Evolutionary conservation across 1,140 invertebrate genomes (phyloP).

Genomic region (Orussus abietinus): DNA sequence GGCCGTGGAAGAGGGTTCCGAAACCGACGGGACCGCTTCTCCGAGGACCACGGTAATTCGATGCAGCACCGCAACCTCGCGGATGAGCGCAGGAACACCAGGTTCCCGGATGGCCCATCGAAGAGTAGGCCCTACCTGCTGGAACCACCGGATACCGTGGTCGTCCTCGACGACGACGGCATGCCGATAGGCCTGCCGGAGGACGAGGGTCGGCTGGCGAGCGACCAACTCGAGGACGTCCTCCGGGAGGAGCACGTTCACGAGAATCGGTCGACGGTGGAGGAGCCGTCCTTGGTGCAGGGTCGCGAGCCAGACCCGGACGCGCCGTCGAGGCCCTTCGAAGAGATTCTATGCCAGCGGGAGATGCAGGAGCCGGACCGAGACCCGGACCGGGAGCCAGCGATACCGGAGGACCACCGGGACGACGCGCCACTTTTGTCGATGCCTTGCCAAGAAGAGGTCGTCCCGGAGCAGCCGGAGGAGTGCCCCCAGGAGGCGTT

Average conservation of each 20-base stretch:
- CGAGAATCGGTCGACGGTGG: too few species aligned
- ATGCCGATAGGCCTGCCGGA: conserved; percentile 28
- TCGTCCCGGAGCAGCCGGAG: conserved; percentile 7
- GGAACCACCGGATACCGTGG: conserved; percentile 28
- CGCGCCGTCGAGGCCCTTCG: too few species aligned
- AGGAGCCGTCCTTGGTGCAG: too few species aligned
- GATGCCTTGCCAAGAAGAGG: neutral
- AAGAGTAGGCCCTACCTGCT: conserved; percentile 21
- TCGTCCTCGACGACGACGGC: conserved; percentile 35
- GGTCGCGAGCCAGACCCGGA: too few species aligned
- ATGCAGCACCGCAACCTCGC: conserved; percentile 23
- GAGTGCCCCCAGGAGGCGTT: neutral
- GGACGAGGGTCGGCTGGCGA: too few species aligned
- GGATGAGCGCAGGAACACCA: conserved; percentile 30
- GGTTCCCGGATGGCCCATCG: conserved; percentile 17
- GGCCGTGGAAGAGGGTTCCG: conserved; percentile 34
- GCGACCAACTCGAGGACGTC: too few species aligned
- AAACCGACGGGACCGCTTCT: conserved; percentile 32
- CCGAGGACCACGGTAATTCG: conserved; percentile 33
- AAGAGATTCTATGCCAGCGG: too few species aligned
- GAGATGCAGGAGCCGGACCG: too few species aligned
- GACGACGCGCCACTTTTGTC: too few species aligned
- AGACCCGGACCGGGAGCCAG: too few species aligned
- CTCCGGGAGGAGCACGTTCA: too few species aligned
- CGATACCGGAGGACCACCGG: too few species aligned